These are phyloP conservation scores for Plutomurus gul DNA, from an alignment of 1,140 invertebrate species.

Conservation along the genomic window DNA sequence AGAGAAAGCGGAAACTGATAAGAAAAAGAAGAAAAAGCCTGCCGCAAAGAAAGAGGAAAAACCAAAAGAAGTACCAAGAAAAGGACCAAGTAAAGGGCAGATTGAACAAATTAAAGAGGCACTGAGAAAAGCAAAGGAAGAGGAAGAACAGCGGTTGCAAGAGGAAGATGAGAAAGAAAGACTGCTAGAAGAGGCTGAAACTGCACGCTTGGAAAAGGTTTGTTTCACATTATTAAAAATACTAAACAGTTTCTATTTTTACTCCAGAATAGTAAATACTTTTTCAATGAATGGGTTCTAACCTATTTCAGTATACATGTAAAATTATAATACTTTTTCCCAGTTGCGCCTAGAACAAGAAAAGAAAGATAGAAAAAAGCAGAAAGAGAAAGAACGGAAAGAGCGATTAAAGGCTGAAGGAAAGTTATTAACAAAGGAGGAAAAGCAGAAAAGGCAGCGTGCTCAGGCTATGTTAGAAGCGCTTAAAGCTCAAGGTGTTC, in stretches of 20 bases:
- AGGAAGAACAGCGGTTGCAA: conserved; percentile 76
- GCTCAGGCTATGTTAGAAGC: conserved; percentile 86
- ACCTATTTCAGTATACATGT: conserved; percentile 16
- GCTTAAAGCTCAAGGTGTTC: conserved; percentile 79
- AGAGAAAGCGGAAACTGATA: conserved; percentile 54
- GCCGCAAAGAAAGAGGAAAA: conserved; percentile 63
- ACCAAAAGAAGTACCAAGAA: conserved; percentile 61
- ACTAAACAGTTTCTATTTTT: too few relatives aligned
- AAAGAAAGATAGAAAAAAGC: conserved; percentile 86
- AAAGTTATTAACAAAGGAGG: conserved; percentile 88
- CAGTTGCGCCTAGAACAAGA: conserved; percentile 79
- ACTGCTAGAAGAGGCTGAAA: conserved; percentile 74
- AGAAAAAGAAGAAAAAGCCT: conserved; percentile 65
- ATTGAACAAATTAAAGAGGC: conserved; percentile 88
- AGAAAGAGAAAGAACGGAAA: conserved; percentile 92
- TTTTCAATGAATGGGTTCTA: conserved; percentile 12
- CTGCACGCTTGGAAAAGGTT: conserved; percentile 69
- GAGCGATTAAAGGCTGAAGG: conserved; percentile 92
- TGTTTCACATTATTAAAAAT: not conserved
- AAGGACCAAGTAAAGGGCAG: conserved; percentile 73
- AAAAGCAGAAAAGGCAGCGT: conserved; percentile 84
- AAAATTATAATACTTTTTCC: not conserved
- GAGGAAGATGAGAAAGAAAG: conserved; percentile 81
- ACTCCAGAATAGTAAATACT: too few relatives aligned
- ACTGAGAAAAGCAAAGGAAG: conserved; percentile 83